Base-by-base conservation (phyloP, 2,113 vertebrate species). In the Syrrhaptes paradoxus region DNA sequence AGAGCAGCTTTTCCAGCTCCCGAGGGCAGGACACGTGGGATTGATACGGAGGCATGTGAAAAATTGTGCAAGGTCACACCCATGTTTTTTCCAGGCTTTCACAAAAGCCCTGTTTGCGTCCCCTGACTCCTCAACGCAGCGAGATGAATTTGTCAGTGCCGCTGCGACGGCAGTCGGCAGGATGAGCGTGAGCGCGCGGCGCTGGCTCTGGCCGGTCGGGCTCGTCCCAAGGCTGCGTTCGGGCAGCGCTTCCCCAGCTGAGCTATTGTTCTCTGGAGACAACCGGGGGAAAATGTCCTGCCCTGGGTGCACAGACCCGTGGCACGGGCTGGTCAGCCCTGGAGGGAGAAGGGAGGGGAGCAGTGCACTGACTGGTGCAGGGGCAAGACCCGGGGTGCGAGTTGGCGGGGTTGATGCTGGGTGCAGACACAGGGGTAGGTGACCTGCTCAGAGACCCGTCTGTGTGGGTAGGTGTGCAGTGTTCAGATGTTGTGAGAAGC, bases 331-430 rank as follows among this genome's bases (percentile, higher is more conserved):
- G 5, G 6, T 51, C 36, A 41, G 51, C 38, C 24, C 63, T 10
- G 18, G 26, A n/a, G 59, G 51, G 67, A 31, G n/a, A 10, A 29
- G 5, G 62, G 32, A 13, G 48, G 18, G 54, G 34, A 73, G 72
- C 6, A 25, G 25, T 2, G 1, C n/a, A 2, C 26, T 4, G 6
- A 1, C 17, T 10, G 0, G 18, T 0, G 2, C 1, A 15, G n/a
- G 2, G 24, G 6, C 34, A 5, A 43, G 18, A 3, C 14, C 49
- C 41, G 20, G 9, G 6, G 5, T 4, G 41, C 14, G 16, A 20
- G 3, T 66, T 38, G 41, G 61, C 34, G 17, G 48, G 32, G 24
- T 7, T 51, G 49, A 4, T 45, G 43, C 49, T 6, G 0, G 6
- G 1, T 31, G 45, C 4, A 38, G 48, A 4, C 26, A n/a, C 54